Evolutionary conservation across 2,113 vertebrate genomes (phyloP).

Genomic region (Ameiurus melas): DNA sequence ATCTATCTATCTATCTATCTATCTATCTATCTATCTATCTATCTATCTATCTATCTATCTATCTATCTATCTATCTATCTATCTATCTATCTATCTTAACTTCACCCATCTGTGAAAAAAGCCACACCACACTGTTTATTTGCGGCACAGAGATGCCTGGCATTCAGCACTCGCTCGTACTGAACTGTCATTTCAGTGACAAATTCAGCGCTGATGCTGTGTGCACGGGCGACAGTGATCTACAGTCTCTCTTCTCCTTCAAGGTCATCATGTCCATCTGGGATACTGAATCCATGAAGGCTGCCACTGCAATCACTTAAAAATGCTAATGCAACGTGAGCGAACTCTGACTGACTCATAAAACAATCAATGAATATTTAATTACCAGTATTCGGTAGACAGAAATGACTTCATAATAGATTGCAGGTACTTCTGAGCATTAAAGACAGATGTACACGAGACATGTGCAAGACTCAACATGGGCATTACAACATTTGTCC

Average conservation of each 20-base stretch:
- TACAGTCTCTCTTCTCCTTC: neutral
- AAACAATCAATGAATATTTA: conserved; percentile 35
- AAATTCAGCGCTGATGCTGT: neutral
- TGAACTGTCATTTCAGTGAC: neutral
- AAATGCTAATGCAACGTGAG: conserved; percentile 22
- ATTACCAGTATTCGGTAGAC: neutral
- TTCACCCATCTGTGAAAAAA: neutral
- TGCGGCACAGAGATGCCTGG: neutral
- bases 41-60: too few species aligned
- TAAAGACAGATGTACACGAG: neutral
- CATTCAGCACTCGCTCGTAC: neutral
- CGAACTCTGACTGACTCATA: neutral
- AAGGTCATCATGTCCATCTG: conserved; percentile 5
- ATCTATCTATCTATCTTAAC: too few species aligned
- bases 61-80: too few species aligned
- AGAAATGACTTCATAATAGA: neutral
- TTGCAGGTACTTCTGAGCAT: neutral
- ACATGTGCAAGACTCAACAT: neutral
- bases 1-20: too few species aligned
- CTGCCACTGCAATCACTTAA: conserved; percentile 17
- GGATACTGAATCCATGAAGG: neutral
- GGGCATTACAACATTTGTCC: neutral
- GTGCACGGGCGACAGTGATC: neutral
- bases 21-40: too few species aligned
- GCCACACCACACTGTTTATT: neutral